These are phyloP conservation scores for Thunnus albacares DNA, from an alignment of 2,797 vertebrate species.

Conservation along the genomic window DNA sequence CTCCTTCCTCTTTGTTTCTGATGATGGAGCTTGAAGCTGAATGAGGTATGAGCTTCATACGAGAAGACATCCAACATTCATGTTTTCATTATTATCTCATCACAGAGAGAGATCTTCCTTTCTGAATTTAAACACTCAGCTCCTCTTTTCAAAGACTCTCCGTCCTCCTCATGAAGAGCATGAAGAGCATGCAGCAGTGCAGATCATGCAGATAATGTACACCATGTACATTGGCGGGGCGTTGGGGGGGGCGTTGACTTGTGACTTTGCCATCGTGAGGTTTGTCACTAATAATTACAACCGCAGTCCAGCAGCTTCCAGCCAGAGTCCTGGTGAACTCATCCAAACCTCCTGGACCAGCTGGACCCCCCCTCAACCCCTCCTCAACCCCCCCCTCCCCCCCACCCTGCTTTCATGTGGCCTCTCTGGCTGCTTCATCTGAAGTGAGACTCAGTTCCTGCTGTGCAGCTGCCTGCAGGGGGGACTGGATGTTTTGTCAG, in stretches of 20 bases:
- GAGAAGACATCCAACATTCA: slow-evolving; percentile 14
- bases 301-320: slow-evolving; percentile 10
- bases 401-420: too few species aligned
- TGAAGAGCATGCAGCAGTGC: slow-evolving; percentile 3
- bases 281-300: slow-evolving; percentile 30
- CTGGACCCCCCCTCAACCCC: background rate
- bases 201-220: slow-evolving; percentile 12
- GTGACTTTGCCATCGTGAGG: background rate
- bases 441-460: too few species aligned
- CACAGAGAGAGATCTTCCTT: background rate
- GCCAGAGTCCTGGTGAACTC: slow-evolving; percentile 1
- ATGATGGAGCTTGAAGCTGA: slow-evolving; percentile 27
- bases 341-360: background rate
- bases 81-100: slow-evolving; percentile 17
- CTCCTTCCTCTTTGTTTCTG: background rate
- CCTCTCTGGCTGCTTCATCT: too few species aligned
- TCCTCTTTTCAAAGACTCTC: slow-evolving; percentile 4
- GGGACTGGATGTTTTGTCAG: too few species aligned
- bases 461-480: too few species aligned
- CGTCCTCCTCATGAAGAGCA: background rate
- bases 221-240: background rate
- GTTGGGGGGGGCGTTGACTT: too few species aligned
- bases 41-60: slow-evolving; percentile 32
- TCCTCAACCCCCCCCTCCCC: too few species aligned
- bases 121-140: slow-evolving; percentile 2